Conservation (phyloP, 2,113 vertebrate genomes). For the Hyaena hyaena region DNA sequence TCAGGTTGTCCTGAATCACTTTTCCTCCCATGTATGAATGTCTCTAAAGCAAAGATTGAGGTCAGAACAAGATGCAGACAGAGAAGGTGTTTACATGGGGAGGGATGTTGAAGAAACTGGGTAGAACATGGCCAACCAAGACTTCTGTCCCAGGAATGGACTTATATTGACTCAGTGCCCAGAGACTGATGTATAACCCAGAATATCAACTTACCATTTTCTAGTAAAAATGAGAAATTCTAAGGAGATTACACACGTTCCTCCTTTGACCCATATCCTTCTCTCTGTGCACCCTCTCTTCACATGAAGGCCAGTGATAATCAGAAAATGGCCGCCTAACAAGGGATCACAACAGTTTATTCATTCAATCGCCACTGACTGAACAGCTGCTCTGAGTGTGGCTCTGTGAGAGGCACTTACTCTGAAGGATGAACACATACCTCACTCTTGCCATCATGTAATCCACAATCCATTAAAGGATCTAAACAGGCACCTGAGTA, state of each 20-base stretch:
- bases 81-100: neutral
- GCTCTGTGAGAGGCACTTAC: neutral
- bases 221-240: neutral
- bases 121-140: neutral
- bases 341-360: neutral
- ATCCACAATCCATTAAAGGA: neutral
- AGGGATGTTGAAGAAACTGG: neutral
- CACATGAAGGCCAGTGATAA: neutral
- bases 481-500: neutral
- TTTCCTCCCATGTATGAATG: neutral
- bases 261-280: neutral
- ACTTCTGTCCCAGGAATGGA: neutral
- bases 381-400: neutral
- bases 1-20: neutral
- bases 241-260: neutral
- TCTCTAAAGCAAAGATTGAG: constrained; percentile 33
- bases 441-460: neutral
- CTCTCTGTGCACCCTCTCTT: neutral
- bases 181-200: neutral
- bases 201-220: neutral
- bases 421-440: neutral
- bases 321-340: neutral
- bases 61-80: neutral
- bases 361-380: neutral
- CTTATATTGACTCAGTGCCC: neutral